Conservation (phyloP, 2,888 invertebrate species). For the Nemapogon koenigi region DNA sequence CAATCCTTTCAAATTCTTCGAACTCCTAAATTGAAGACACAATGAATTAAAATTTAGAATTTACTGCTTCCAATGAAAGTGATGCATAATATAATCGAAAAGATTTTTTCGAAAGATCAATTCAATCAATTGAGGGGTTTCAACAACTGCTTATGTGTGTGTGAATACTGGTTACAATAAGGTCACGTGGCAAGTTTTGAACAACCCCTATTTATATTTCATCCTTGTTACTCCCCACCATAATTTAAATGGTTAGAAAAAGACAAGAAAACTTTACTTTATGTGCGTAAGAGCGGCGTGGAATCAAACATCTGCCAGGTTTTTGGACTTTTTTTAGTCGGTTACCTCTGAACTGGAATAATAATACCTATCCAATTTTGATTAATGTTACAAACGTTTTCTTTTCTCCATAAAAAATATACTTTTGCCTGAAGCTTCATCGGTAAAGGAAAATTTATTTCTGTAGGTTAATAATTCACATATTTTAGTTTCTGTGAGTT, state of each 20-base stretch:
- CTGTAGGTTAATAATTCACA: too few species aligned
- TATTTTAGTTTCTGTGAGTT: too few species aligned
- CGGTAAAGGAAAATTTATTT: too few species aligned
- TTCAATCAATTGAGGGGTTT: conserved; percentile 42
- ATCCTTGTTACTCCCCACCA: conserved; percentile 31
- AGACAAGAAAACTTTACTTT: conserved; percentile 21
- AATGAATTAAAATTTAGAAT: too few species aligned
- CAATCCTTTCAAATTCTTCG: too few species aligned
- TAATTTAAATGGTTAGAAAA: too few species aligned
- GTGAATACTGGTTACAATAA: conserved; percentile 23
- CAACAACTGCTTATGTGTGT: conserved; percentile 20
- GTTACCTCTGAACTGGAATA: conserved; percentile 31
- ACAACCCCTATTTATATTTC: conserved; percentile 39
- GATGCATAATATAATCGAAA: too few species aligned
- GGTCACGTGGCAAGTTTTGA: conserved; percentile 50
- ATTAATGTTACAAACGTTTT: conserved; percentile 3
- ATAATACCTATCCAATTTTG: conserved; percentile 24
- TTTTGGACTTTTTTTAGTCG: conserved; percentile 40
- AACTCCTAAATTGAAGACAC: too few species aligned
- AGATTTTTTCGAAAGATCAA: conserved; percentile 45
- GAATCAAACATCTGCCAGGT: conserved; percentile 54
- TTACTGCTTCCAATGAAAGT: too few species aligned
- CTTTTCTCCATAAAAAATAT: too few species aligned
- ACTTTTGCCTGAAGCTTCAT: too few species aligned
- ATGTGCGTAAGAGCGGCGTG: conserved; percentile 35